Evolutionary conservation across 1,140 invertebrate species (phyloP), one percentile per base, ranked within the genome.

Genomic region (Episyrphus balteatus): DNA sequence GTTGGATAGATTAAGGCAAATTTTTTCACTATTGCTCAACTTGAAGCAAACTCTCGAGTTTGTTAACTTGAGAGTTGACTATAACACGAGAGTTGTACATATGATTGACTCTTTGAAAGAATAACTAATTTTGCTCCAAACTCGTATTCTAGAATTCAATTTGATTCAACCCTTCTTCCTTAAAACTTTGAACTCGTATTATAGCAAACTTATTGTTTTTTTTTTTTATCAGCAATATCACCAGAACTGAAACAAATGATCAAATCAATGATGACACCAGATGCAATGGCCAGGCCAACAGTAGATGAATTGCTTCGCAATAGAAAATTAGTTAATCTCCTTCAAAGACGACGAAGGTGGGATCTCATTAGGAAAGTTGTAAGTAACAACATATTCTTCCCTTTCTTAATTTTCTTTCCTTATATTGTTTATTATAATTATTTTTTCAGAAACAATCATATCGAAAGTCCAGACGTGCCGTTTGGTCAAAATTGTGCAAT

Each of bases 221-320:
- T 56, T 42, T 37, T 44, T 46, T 50, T 57, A 3, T n/a, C 51
- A 77, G 73, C 66, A n/a, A 68, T 77, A 26, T 78, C 77, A 14
- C 49, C 56, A 48, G 76, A 80, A 37, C 55, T 82, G 32, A 72
- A 71, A 49, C 52, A 68, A 50, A 66, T 82, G 1, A 78, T 82
- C 21, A 62, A 58, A 34, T 52, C 58, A 32, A 82, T 82, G 80
- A 73, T 82, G 64, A 68, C 73, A 32, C 71, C 71, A 5, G 68
- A 79, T 56, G 73, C 72, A 8, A 51, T 40, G 11, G 57, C 56
- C 44, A 58, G 80, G 43, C 75, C 77, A 8, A 74, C 74, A 6
- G 74, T 73, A 6, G 69, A 77, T 46, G 58, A 75, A 42, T 58
- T 80, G 5, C 54, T 81, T 8, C 42, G 50, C 7, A 55, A 68